Evolutionary conservation across 1,140 invertebrate genomes (phyloP), one percentile per base, ranked within the genome.

Genomic region (Temnothorax nylanderi): DNA sequence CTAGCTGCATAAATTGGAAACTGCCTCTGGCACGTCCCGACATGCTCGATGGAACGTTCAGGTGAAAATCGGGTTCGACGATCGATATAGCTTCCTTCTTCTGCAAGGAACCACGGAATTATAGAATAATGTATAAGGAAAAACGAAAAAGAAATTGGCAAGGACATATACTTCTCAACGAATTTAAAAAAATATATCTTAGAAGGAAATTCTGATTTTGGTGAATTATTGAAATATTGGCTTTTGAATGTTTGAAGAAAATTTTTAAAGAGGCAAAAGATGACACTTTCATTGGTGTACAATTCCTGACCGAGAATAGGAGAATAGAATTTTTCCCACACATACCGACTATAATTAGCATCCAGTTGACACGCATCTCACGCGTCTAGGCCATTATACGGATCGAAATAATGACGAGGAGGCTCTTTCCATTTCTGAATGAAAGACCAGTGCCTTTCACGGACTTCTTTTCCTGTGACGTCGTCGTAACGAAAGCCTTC

Each of bases 391-490:
- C 8, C 32, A n/a, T 74, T 69, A 26, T 21, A n/a, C 3, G n/a
- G 32, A 67, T 65, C 37, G 21, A 18, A 65, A 67, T 67, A 67
- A 80, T 21, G 51, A 72, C 51, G 56, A 82, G 37, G 64, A 54
- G 65, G 54, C 10, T 67, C 18, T 72, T 78, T 64, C 64, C 26
- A 72, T 47, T 58, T 82, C 67, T 82, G 51, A 60, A 82, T 26
- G 47, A 71, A 72, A 74, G 26, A 71, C n/a, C 10, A 44, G 13
- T n/a, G 18, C 67, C 67, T 82, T 82, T 82, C 80, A 82, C 80
- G 54, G 58, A 74, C 26, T 60, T 71, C n/a, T 82, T 51, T 72
- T 72, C 41, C 80, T 74, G 80, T 60, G 13, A 47, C 47, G 2
- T 69, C 21, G 26, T 3, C 18, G n/a, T 21, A 41, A 60, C 26